A percentile compares a stretch with the other conserved stretches of the same genome.
Conservation (phyloP, 2,113 vertebrate species). For the Sus scrofa region DNA sequence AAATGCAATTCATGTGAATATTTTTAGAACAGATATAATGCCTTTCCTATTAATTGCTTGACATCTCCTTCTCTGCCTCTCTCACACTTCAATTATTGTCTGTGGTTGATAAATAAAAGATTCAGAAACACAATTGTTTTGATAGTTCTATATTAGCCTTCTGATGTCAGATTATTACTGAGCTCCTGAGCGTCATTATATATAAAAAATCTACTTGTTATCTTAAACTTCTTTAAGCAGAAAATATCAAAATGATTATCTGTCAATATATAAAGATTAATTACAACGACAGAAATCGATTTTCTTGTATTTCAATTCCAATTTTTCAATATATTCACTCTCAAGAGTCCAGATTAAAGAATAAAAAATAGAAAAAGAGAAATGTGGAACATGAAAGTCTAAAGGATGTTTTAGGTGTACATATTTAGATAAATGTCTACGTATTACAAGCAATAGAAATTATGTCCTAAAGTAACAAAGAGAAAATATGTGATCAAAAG, state of each 20-base stretch:
- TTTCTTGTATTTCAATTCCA: constrained; percentile 6
- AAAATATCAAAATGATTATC: neutral
- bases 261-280: neutral
- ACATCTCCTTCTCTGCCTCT: neutral
- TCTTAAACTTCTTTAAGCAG: neutral
- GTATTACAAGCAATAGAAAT: neutral
- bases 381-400: neutral
- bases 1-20: constrained; percentile 20
- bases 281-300: neutral
- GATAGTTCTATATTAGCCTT: neutral
- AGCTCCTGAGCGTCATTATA: neutral
- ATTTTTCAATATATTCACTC: neutral
- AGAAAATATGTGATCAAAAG: constrained; percentile 58
- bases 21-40: neutral
- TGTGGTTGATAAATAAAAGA: neutral
- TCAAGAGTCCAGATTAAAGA: neutral
- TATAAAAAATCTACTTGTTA: neutral
- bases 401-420: neutral
- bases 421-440: neutral
- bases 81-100: constrained; percentile 17
- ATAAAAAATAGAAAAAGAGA: neutral
- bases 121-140: neutral
- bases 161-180: neutral
- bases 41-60: constrained; percentile 37
- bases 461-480: constrained; percentile 12